Conservation (phyloP, 2,888 invertebrate species). For the Venustoraphidia nigricollis region DNA sequence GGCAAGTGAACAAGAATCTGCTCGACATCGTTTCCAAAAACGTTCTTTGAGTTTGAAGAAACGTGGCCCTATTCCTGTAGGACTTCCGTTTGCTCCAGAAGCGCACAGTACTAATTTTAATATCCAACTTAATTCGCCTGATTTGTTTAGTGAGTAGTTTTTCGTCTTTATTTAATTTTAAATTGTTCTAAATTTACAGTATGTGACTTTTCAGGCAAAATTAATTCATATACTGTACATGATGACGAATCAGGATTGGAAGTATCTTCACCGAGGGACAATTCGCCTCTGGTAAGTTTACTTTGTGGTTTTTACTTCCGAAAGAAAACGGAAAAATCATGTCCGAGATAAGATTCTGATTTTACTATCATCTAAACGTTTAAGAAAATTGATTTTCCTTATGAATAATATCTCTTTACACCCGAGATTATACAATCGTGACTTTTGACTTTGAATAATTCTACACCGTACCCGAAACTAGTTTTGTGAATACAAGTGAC, state of each 20-base stretch:
- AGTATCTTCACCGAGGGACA: constrained; percentile 47
- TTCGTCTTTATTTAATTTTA: constrained; percentile 1
- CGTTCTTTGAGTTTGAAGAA: constrained; percentile 30
- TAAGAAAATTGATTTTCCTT: neutral
- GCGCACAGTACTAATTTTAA: constrained; percentile 34
- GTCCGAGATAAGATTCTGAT: constrained; percentile 3
- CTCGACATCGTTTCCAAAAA: constrained; percentile 26
- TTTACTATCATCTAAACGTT: neutral
- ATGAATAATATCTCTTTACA: too few relatives aligned
- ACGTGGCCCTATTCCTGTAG: constrained; percentile 19
- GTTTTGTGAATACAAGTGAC: too few relatives aligned
- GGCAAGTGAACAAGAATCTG: constrained; percentile 24
- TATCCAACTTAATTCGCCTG: constrained; percentile 25
- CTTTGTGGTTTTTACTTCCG: neutral
- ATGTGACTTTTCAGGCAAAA: constrained; percentile 20
- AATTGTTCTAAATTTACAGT: constrained; percentile 5
- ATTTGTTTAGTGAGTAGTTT: constrained; percentile 20
- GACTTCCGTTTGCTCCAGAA: constrained; percentile 36
- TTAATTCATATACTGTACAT: constrained; percentile 32
- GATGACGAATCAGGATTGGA: constrained; percentile 52
- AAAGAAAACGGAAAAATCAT: neutral
- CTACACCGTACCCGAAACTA: too few relatives aligned
- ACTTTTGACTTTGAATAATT: too few relatives aligned
- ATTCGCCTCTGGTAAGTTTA: constrained; percentile 39
- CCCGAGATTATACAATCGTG: too few relatives aligned